A percentile compares a stretch with the other conserved stretches of the same genome.
Evolutionary conservation across 92 coral and sea anemone species (phyloP).

Genomic region (Actinostola sp.): DNA sequence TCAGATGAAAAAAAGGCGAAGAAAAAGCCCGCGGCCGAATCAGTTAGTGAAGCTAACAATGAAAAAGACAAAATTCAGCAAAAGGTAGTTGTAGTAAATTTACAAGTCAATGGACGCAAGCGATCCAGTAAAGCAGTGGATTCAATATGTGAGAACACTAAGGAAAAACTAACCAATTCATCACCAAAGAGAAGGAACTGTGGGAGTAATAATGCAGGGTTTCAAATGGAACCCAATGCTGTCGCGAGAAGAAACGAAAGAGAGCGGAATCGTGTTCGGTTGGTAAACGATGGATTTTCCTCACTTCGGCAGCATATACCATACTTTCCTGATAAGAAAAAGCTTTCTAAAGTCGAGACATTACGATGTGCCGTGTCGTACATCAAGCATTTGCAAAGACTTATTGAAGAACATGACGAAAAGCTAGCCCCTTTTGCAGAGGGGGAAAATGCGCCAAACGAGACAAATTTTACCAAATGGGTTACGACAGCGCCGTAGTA

Average conservation of each 20-base stretch:
- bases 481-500: conserved; percentile 3
- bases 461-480: conserved; percentile 25
- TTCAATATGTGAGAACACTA: conserved; percentile 6
- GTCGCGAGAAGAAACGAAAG: conserved; percentile 95
- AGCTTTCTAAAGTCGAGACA: conserved; percentile 96
- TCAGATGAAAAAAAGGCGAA: conserved; percentile 23
- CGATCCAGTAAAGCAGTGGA: conserved; percentile 23
- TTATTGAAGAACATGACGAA: conserved; percentile 92
- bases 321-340: conserved; percentile 93
- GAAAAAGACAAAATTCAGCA: conserved; percentile 30
- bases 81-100: conserved; percentile 25
- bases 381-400: conserved; percentile 89
- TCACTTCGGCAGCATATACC: conserved; percentile 97
- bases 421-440: conserved; percentile 21
- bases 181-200: conserved; percentile 47
- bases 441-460: conserved; percentile 14
- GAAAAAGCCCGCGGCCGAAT: conserved; percentile 37
- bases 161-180: background rate
- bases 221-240: conserved; percentile 84
- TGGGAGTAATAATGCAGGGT: conserved; percentile 33
- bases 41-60: conserved; percentile 23
- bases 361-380: conserved; percentile 95
- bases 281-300: conserved; percentile 96
- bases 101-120: conserved; percentile 26
- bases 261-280: conserved; percentile 92